Conservation (phyloP, 1,140 invertebrate species). For the Dendroctonus valens region DNA sequence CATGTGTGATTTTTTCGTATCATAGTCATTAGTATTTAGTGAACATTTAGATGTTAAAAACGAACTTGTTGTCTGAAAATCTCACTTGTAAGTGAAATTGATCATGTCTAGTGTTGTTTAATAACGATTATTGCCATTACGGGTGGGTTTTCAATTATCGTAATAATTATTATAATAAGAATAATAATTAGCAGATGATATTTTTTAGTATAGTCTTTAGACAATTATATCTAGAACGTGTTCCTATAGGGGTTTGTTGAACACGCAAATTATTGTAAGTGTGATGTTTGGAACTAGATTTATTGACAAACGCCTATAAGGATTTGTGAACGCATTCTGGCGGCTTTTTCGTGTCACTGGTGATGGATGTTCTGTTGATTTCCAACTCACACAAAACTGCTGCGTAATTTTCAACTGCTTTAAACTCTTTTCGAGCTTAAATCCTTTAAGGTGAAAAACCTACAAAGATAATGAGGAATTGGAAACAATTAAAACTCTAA, state of each 20-base stretch:
- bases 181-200: slow-evolving; percentile 12
- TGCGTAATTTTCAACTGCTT: too few species aligned
- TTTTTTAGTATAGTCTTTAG: slow-evolving; percentile 23
- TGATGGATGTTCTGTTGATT: too few species aligned
- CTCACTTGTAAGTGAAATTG: slow-evolving; percentile 4
- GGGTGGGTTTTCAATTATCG: slow-evolving; percentile 18
- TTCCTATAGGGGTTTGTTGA: slow-evolving; percentile 21
- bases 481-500: too few species aligned
- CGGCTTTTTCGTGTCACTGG: too few species aligned
- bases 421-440: too few species aligned
- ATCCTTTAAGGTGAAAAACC: too few species aligned
- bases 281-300: not conserved
- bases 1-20: slow-evolving; percentile 52
- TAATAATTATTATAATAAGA: slow-evolving; percentile 6
- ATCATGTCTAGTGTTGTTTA: slow-evolving; percentile 6
- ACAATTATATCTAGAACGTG: slow-evolving; percentile 14
- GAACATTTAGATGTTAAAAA: slow-evolving; percentile 33
- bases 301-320: slow-evolving; percentile 16
- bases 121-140: slow-evolving; percentile 14
- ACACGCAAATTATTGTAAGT: not conserved
- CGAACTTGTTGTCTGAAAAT: slow-evolving; percentile 20
- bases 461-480: too few species aligned
- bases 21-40: slow-evolving; percentile 50
- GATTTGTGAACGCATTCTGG: not conserved
- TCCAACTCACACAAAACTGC: too few species aligned